These are phyloP conservation scores for Orycteropus afer DNA, from an alignment of 2,113 vertebrate species.

Conservation along the genomic window DNA sequence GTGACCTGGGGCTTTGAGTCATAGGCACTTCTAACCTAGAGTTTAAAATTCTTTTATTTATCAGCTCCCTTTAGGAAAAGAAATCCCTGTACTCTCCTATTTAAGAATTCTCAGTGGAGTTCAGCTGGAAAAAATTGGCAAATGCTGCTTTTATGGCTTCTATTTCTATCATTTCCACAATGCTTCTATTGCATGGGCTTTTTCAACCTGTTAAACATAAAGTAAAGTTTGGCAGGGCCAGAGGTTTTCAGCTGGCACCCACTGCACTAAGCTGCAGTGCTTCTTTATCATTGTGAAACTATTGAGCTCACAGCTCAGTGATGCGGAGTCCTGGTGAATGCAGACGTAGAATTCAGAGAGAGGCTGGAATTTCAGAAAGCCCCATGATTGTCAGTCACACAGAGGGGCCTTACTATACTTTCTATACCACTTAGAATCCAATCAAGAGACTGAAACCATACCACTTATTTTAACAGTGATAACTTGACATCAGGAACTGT, in stretches of 20 bases:
- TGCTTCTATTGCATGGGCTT: not conserved
- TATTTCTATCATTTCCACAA: not conserved
- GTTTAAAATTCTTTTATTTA: not conserved
- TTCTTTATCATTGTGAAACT: not conserved
- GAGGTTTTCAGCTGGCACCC: not conserved
- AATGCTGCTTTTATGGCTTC: not conserved
- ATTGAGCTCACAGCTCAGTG: not conserved
- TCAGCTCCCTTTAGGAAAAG: not conserved
- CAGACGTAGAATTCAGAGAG: not conserved
- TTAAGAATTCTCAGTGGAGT: not conserved
- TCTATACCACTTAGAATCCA: not conserved
- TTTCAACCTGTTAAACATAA: not conserved
- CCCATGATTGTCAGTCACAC: not conserved
- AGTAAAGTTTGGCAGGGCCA: not conserved
- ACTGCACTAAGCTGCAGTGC: too few species aligned
- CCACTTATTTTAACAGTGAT: not conserved
- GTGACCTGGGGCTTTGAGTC: not conserved
- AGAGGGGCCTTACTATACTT: not conserved
- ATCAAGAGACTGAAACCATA: not conserved
- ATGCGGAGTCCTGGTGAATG: not conserved
- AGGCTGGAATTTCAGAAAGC: not conserved
- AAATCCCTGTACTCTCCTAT: not conserved
- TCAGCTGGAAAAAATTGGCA: constrained; percentile 48
- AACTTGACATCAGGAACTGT: not conserved
- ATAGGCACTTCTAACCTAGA: not conserved